Base-by-base conservation (phyloP, 2,888 invertebrate genomes). In the Chrysina gloriosa region DNA sequence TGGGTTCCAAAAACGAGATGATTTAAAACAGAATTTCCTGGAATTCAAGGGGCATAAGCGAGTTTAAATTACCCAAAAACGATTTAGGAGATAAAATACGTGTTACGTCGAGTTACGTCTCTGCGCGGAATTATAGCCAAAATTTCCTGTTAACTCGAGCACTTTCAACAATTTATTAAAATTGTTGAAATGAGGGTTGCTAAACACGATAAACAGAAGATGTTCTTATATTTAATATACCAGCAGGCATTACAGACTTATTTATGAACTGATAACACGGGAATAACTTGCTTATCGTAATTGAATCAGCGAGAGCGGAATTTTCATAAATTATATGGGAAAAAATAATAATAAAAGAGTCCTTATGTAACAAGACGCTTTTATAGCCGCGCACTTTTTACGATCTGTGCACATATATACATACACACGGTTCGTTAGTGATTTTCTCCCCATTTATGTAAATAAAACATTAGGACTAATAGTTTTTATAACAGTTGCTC, bases 231-330 rank as follows among this genome's bases (percentile, higher is more conserved):
- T 75, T 75, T 75, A 77, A 75, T 75, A 76, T 70, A 75, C 75
- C 73, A 70, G 72, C 69, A 73, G 70, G 72, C 77, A 77, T 78
- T 78, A 77, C 77, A 72, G 71, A 75, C 77, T 69, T 79, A 81
- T 80, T 80, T 80, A 80, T 81, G 78, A 78, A 78, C 77, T 79
- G 81, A 81, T 81, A 81, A 80, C 78, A 74, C 74, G 75, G 70
- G 76, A 80, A 80, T 79, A 79, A 80, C 77, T 76, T 71, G 71
- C 75, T 81, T 83, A 83, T 83, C 83, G 73, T 83, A 83, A 83
- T 83, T 82, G 82, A 83, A 83, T 82, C 82, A 80, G 71, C 71
- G 27, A 34, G 19, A 67, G 58, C 66, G 47, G 58, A 50, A 67
- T 58, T 61, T 61, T 61, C 58, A 61, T 61, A 61, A 61, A 61